A percentile compares a stretch with the other conserved stretches of the same genome.
phyloP scores from a whole-genome alignment of 1,140 invertebrate genomes.

The Drosophila willistoni region DNA sequence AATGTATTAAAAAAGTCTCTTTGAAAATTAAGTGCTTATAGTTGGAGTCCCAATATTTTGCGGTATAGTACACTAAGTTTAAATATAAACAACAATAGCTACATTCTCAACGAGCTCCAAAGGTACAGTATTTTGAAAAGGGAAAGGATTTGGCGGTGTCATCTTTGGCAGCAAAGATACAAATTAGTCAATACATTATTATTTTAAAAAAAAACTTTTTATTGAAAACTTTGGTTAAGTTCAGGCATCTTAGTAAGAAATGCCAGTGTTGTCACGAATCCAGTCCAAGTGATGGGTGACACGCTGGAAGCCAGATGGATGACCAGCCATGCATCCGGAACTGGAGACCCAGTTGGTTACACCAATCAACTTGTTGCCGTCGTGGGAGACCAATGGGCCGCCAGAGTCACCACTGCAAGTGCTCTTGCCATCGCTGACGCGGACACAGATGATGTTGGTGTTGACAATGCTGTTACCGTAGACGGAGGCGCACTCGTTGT shows the following conservation, averaged over 20 bases:
- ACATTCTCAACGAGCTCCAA: too few species aligned
- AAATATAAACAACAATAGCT: too few species aligned
- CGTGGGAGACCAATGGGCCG: not conserved
- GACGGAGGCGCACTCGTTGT: not conserved
- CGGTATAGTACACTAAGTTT: too few species aligned
- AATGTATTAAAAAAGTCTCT: too few species aligned
- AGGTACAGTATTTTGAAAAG: too few species aligned
- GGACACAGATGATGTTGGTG: conserved; percentile 12
- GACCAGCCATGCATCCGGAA: conserved; percentile 61
- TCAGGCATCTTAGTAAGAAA: conserved; percentile 38
- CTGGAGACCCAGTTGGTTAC: conserved; percentile 17
- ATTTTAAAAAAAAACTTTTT: not conserved
- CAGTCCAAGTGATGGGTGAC: conserved; percentile 84
- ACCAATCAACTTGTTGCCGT: conserved; percentile 42
- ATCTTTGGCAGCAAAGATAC: too few species aligned
- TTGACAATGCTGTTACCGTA: not conserved
- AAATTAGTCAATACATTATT: too few species aligned
- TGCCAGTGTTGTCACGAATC: conserved; percentile 76
- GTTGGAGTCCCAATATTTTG: too few species aligned
- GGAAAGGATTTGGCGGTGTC: too few species aligned
- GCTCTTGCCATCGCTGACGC: not conserved
- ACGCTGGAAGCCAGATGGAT: conserved; percentile 84
- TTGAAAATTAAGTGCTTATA: too few species aligned
- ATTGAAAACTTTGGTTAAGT: not conserved
- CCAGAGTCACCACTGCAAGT: not conserved